Evolutionary conservation across 2,797 vertebrate genomes (phyloP), one percentile per base, ranked within the genome.

Genomic region (Neosilurus hyrtlii): DNA sequence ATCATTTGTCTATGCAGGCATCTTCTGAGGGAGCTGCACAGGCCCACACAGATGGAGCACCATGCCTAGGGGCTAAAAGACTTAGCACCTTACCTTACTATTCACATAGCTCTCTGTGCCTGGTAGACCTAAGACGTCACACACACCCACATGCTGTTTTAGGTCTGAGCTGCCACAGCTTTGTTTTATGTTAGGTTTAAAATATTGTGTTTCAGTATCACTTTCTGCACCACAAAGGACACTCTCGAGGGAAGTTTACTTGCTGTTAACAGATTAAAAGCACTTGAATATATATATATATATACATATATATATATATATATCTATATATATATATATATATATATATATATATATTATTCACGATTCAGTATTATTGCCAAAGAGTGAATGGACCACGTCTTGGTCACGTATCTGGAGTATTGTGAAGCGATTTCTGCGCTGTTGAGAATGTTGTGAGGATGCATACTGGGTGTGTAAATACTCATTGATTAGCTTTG

Each of bases 1-100:
- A 90, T 87, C 89, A 88, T 91, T 92, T 92, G 91, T 93, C 91
- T 91, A 88, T 89, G 83, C 88, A 86, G 88, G 85, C 90, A 84
- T 88, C 85, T 88, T 88, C 88, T 87, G 91, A 65, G 91, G 89
- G 89, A 89, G 79, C 88, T 91, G 22, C 52, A 66, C 79, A 86
- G 83, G 80, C 83, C 77, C 77, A 87, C 89, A 93, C 93, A 94
- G 93, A 95, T 95, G 93, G 92, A 94, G 91, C 88, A 85, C 80
- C 67, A 90, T 82, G 92, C 92, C 93, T 89, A 77, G 85, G 87
- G 88, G 87, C 87, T 84, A 70, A 68, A 76, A 56, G 68, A 68
- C 70, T 78, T 65, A 63, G 78, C 67, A 78, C 59, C 66, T 30
- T 67, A 65, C 43, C 54, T 59, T 62, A 79, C 63, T 12, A 80